A percentile compares a stretch with the other conserved stretches of the same genome.
Conservation (phyloP, 2,888 invertebrate species). For the Synanthedon tipuliformis region DNA sequence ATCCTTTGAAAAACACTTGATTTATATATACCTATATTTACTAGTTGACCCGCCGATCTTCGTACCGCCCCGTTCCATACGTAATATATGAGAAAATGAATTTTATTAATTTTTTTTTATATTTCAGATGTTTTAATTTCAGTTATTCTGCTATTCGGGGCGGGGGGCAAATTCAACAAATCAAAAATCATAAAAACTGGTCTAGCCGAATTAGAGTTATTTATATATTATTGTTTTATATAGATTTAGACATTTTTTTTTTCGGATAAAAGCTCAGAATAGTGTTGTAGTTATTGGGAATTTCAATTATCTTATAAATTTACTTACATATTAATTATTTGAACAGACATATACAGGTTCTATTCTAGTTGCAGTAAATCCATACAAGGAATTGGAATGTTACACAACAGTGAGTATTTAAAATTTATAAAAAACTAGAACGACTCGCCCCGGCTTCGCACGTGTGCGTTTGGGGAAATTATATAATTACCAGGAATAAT, state of each 20-base stretch:
- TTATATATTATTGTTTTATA: no score
- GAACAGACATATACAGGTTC: constrained; percentile 91
- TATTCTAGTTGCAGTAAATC: constrained; percentile 93
- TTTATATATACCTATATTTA: not conserved
- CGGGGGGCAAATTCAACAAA: no score
- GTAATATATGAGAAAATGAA: no score
- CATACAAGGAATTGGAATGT: constrained; percentile 91
- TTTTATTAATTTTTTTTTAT: not conserved
- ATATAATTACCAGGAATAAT: no score
- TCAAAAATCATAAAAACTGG: no score
- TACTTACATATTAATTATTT: constrained; percentile 54
- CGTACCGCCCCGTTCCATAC: not conserved
- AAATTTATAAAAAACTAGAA: not conserved
- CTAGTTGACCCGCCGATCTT: not conserved
- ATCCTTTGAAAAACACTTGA: constrained; percentile 76
- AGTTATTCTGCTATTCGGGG: no score
- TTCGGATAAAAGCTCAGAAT: not conserved
- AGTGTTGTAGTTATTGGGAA: not conserved
- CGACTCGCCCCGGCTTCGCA: not conserved
- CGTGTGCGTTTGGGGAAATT: no score
- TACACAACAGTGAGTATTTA: constrained; percentile 83
- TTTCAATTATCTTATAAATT: constrained; percentile 13
- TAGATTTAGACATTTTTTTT: not conserved
- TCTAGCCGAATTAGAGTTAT: no score
- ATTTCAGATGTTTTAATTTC: no score